Conservation (phyloP, 2,797 vertebrate species). For the Todus mexicanus region DNA sequence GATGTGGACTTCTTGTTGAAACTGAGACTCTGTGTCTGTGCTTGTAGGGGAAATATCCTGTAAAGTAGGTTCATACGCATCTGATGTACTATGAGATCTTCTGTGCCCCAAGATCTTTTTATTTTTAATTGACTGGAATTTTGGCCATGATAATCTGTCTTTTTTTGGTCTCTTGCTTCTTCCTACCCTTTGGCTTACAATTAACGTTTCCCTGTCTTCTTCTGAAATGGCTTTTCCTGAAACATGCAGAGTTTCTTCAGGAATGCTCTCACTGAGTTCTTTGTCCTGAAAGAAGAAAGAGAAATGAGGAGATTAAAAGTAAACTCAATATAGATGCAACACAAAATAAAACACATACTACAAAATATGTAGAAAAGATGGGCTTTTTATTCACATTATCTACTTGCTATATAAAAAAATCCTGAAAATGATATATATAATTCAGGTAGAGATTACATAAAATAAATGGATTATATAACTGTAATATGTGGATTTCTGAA, state of each 20-base stretch:
- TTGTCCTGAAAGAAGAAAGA: conserved; percentile 51
- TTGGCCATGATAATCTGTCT: conserved; percentile 92
- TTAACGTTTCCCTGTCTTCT: conserved; percentile 66
- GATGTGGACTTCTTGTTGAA: conserved; percentile 68
- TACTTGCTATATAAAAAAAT: not conserved
- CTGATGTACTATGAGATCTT: conserved; percentile 94
- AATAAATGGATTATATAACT: not conserved
- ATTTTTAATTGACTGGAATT: conserved; percentile 87
- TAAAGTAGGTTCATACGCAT: conserved; percentile 84
- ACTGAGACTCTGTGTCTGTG: conserved; percentile 87
- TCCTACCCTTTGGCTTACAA: conserved; percentile 76
- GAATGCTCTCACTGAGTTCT: conserved; percentile 40
- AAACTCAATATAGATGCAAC: not conserved
- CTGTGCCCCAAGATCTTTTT: conserved; percentile 80
- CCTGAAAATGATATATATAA: not conserved
- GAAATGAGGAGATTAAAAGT: not conserved
- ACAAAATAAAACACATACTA: not conserved
- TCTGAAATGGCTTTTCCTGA: conserved; percentile 40
- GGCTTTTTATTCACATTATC: not conserved
- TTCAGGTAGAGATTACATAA: not conserved
- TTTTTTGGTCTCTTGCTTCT: conserved; percentile 82
- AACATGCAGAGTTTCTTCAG: conserved; percentile 44
- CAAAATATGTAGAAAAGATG: not conserved
- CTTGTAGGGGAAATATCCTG: conserved; percentile 85
- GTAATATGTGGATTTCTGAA: not conserved